A percentile compares a stretch with the other conserved stretches of the same genome.
phyloP scores from a whole-genome alignment of 2,113 vertebrate genomes.

The Tichodroma muraria region DNA sequence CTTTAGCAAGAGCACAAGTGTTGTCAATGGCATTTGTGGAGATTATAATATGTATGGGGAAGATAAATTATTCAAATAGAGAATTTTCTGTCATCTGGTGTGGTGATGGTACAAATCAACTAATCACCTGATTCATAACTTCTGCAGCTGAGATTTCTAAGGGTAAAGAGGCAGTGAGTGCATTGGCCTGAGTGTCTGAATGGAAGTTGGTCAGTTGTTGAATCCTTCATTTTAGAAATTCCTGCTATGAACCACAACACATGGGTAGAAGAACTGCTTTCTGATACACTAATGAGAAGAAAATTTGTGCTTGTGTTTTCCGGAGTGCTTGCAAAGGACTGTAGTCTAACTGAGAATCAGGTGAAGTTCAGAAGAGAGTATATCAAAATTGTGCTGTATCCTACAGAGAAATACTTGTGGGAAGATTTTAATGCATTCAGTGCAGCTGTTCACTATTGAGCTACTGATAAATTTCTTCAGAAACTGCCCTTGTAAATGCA shows the following conservation, averaged over 20 bases:
- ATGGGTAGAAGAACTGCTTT: background rate
- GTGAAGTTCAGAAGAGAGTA: background rate
- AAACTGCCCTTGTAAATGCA: background rate
- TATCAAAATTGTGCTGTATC: background rate
- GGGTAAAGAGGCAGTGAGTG: background rate
- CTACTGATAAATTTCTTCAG: background rate
- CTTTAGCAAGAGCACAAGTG: background rate
- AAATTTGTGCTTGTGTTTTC: background rate
- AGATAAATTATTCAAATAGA: background rate
- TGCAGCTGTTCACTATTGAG: background rate
- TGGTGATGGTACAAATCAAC: background rate
- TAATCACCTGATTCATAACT: background rate
- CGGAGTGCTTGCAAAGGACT: background rate
- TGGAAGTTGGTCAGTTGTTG: background rate
- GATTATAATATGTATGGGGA: background rate
- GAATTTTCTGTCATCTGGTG: background rate
- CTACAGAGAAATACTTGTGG: background rate
- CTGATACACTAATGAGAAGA: background rate
- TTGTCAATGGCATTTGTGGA: background rate
- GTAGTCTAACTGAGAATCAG: background rate
- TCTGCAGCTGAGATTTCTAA: background rate
- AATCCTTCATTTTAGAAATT: background rate
- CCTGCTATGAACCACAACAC: background rate
- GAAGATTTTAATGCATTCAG: background rate
- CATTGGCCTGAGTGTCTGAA: background rate